Conservation (phyloP, 2,113 vertebrate species). For the Struthio camelus region DNA sequence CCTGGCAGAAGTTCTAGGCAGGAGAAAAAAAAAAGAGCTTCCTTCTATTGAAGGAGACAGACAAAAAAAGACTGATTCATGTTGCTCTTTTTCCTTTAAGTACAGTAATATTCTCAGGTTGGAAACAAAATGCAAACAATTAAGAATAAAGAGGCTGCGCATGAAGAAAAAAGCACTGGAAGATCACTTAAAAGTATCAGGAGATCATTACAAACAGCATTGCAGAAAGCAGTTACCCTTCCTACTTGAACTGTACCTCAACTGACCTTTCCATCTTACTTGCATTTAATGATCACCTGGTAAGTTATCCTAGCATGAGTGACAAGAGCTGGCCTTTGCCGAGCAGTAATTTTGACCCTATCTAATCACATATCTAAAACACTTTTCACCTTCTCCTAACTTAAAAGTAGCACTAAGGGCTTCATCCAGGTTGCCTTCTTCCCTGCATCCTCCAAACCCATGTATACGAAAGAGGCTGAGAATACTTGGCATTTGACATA, state of each 20-base stretch:
- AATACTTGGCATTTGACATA: not conserved
- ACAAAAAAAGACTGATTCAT: not conserved
- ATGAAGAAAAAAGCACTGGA: not conserved
- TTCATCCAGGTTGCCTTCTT: not conserved
- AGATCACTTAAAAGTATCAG: rapidly evolving
- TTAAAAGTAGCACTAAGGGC: not conserved
- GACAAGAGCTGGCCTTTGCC: not conserved
- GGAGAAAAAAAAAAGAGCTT: not conserved
- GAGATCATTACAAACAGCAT: not conserved
- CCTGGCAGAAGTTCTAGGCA: not conserved
- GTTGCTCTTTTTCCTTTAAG: too few species aligned
- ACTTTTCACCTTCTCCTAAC: too few species aligned
- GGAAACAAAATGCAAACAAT: not conserved
- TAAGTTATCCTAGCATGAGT: not conserved
- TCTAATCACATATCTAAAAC: not conserved
- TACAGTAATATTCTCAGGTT: not conserved
- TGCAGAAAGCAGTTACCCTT: not conserved
- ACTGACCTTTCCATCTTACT: too few species aligned
- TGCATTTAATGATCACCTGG: not conserved
- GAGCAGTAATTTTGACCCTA: too few species aligned
- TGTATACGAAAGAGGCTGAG: too few species aligned
- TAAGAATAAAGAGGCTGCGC: not conserved
- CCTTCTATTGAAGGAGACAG: not conserved
- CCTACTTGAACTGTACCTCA: not conserved
- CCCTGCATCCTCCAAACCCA: not conserved